Evolutionary conservation across 2,888 invertebrate species (phyloP).

Genomic region (Clivina fossor): DNA sequence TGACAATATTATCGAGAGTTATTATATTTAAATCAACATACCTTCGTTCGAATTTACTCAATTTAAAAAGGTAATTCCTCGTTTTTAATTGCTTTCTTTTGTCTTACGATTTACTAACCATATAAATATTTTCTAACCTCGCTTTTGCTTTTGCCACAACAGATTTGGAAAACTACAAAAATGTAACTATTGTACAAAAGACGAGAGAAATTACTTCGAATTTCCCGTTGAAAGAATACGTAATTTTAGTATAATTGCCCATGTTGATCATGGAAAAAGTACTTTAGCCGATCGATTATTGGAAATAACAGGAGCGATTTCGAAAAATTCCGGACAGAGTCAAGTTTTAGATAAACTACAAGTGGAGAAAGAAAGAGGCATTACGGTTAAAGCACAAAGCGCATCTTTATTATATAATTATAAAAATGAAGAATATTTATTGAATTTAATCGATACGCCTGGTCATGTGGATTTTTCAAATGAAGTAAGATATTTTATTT

Average conservation of each 20-base stretch:
- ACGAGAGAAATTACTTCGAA: conserved; percentile 43
- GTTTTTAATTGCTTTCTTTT: conserved; percentile 13
- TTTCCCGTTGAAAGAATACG: conserved; percentile 65
- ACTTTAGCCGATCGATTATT: conserved; percentile 94
- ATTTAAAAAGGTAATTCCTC: conserved; percentile 27
- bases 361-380: conserved; percentile 94
- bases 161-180: conserved; percentile 14
- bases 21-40: conserved; percentile 14
- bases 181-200: conserved; percentile 27
- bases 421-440: conserved; percentile 70
- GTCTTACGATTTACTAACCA: neutral
- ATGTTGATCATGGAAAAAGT: conserved; percentile 98
- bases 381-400: conserved; percentile 97
- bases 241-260: conserved; percentile 98
- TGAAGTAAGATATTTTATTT: conserved; percentile 68
- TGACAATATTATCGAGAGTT: conserved; percentile 23
- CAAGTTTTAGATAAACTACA: conserved; percentile 79
- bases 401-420: conserved; percentile 81
- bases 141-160: conserved; percentile 5
- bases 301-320: conserved; percentile 84
- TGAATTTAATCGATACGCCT: conserved; percentile 97
- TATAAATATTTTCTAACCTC: conserved; percentile 23
- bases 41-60: conserved; percentile 16
- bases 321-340: conserved; percentile 63
- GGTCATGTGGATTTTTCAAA: conserved; percentile 98